Conservation (phyloP, 2,113 vertebrate species). For the Vombatus ursinus region DNA sequence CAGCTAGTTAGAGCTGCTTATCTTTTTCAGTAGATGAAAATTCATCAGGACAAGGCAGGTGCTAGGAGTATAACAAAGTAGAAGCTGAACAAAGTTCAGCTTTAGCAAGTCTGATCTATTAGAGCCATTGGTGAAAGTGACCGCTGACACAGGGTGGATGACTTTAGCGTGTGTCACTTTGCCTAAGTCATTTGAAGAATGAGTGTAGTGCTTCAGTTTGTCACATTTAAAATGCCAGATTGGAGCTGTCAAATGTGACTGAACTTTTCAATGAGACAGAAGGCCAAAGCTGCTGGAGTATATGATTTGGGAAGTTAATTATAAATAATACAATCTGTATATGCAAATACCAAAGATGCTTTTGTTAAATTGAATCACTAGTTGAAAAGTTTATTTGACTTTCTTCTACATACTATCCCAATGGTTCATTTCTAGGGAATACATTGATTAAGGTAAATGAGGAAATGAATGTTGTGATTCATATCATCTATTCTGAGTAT, state of each 20-base stretch:
- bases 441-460: slow-evolving; percentile 78
- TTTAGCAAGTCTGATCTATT: slow-evolving; percentile 14
- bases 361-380: slow-evolving; percentile 75
- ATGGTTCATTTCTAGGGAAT: slow-evolving; percentile 65
- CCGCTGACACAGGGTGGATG: neutral
- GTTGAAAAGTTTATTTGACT: slow-evolving; percentile 66
- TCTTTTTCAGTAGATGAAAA: slow-evolving; percentile 42
- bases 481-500: slow-evolving; percentile 55
- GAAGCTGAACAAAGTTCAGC: accelerated
- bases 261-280: slow-evolving; percentile 73
- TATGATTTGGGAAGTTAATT: slow-evolving; percentile 74
- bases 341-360: slow-evolving; percentile 75
- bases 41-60: slow-evolving; percentile 36
- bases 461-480: slow-evolving; percentile 66
- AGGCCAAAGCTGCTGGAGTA: slow-evolving; percentile 50
- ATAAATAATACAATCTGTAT: slow-evolving; percentile 76
- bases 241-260: slow-evolving; percentile 66
- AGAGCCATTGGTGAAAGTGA: neutral
- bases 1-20: neutral
- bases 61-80: slow-evolving; percentile 3
- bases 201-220: slow-evolving; percentile 39
- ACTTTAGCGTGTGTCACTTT: slow-evolving; percentile 57
- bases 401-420: slow-evolving; percentile 66
- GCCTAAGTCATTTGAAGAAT: slow-evolving; percentile 64
- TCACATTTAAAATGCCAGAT: slow-evolving; percentile 72